Evolutionary conservation across 2,113 vertebrate species (phyloP), one percentile per base, ranked within the genome.

Genomic region (Emberiza fucata): DNA sequence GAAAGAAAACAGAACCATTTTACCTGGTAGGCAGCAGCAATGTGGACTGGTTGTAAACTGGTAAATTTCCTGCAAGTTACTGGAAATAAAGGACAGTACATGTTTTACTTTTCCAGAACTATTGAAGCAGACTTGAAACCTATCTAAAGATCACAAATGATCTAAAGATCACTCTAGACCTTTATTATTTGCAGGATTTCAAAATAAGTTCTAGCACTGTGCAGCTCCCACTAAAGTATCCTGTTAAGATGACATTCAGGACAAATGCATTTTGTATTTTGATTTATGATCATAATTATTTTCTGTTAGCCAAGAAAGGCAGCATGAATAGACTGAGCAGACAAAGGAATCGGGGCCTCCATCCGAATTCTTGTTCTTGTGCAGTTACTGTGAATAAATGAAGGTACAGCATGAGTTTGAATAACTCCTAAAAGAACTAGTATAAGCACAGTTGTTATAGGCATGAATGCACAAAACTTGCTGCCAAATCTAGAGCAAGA

Each of bases 261-360:
- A 92, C 45, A 89, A 87, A 87, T 10, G 50, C 20, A 56, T 77
- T 84, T 94, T 29, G 73, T 22, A 68, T 80, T 91, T 90, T 92
- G 87, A 95, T 95, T 95, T 91, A 92, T 94, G 72, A 71, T 83
- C 35, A 5, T 83, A 88, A 86, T 95, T 88, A 83, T 71, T 78
- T 90, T 83, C 90, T 75, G 79, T 91, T 73, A 78, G 44, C 47
- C n/a, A 78, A 59, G 53, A 70, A 80, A 70, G 73, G 44, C 57
- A 76, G 81, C 53, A 57, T 77, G 78, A 92, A 94, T 94, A 31
- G 54, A 54, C 64, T 79, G 31, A 66, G 31, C 40, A 60, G 12
- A 77, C 50, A 93, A 80, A 94, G 51, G 56, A 73, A 77, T 11
- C 0, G 0, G 9, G 27, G 53, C 40, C 60, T 77, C 71, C 44